phyloP scores from a whole-genome alignment of 1,140 invertebrate species.

The Parasteatoda tepidariorum region DNA sequence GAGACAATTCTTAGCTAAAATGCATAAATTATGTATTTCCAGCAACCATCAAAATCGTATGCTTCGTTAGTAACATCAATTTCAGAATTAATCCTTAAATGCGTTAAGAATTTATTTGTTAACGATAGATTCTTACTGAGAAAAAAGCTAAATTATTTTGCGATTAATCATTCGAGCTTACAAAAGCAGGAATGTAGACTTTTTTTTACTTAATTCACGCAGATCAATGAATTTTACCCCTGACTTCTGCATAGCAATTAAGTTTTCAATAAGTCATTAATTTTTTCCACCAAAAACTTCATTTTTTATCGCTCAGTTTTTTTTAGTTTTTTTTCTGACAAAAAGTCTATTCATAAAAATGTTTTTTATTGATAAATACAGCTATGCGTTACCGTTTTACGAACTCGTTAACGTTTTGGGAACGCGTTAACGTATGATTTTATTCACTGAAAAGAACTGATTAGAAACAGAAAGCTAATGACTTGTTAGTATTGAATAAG shows the following conservation, averaged over 20 bases:
- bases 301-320: not conserved
- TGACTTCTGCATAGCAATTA: slow-evolving; percentile 57
- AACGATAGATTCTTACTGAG: slow-evolving; percentile 50
- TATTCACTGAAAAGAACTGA: not conserved
- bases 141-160: slow-evolving; percentile 58
- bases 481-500: not conserved
- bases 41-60: not conserved
- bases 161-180: slow-evolving; percentile 54
- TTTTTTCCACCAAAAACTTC: slow-evolving; percentile 14
- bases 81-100: slow-evolving; percentile 26
- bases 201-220: not conserved
- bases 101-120: slow-evolving; percentile 48
- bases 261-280: slow-evolving; percentile 61
- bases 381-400: not conserved
- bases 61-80: slow-evolving; percentile 23
- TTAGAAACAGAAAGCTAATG: not conserved
- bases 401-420: slow-evolving; percentile 5
- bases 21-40: not conserved
- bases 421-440: not conserved
- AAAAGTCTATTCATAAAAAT: slow-evolving; percentile 35
- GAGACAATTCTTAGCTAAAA: not conserved
- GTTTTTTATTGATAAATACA: slow-evolving; percentile 5
- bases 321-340: slow-evolving; percentile 6
- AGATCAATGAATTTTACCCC: slow-evolving; percentile 60
- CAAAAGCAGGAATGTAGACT: slow-evolving; percentile 53